Conservation (phyloP, 1,140 invertebrate species). For the Sesamia nonagrioides region DNA sequence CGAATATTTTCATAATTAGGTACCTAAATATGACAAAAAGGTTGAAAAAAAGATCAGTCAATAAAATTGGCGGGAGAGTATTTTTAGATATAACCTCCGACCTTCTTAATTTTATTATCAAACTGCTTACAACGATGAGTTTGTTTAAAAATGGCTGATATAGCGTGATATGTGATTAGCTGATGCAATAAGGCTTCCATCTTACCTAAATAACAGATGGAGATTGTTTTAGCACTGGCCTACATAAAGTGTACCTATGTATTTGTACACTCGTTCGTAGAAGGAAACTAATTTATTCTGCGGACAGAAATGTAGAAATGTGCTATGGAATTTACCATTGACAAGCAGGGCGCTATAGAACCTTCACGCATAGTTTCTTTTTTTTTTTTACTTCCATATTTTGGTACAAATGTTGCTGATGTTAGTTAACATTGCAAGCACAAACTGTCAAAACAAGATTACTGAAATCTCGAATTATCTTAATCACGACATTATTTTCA, state of each 20-base stretch:
- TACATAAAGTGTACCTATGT: background rate
- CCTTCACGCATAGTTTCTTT: no score
- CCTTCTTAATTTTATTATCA: background rate
- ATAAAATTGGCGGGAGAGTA: constrained; percentile 13
- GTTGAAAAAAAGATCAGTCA: background rate
- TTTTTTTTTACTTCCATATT: no score
- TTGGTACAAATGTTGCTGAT: no score
- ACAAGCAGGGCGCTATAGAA: no score
- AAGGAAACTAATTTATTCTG: no score
- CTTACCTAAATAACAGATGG: background rate
- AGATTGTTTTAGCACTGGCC: constrained; percentile 3
- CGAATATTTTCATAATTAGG: no score
- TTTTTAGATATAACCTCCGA: background rate
- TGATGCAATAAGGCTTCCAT: constrained; percentile 35
- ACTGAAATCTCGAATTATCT: background rate
- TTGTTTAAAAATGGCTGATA: constrained; percentile 9
- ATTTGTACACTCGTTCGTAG: background rate
- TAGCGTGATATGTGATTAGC: background rate
- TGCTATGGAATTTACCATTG: no score
- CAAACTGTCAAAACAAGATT: background rate
- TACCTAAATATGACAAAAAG: background rate
- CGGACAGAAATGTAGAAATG: no score
- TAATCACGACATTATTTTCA: constrained; percentile 2
- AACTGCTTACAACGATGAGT: background rate
- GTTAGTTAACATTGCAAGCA: background rate